Evolutionary conservation across 2,888 invertebrate species (phyloP).

Genomic region (Scaptomyza caliginosa): DNA sequence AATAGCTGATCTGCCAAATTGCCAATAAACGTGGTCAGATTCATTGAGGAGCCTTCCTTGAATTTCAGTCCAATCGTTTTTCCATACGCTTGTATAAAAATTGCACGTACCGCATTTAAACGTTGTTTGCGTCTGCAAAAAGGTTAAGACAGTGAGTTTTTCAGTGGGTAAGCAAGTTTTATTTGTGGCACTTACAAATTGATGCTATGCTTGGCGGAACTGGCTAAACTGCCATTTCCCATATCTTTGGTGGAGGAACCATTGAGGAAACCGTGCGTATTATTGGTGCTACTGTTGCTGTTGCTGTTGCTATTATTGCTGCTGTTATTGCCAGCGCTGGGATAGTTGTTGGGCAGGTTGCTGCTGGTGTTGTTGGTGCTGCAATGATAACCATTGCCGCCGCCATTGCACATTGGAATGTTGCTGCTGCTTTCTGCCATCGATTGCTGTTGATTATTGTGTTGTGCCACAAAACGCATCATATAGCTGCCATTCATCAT

Average conservation of each 20-base stretch:
- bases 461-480: slow-evolving; percentile 66
- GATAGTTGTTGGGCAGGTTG: slow-evolving; percentile 29
- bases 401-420: slow-evolving; percentile 69
- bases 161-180: background rate
- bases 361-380: slow-evolving; percentile 32
- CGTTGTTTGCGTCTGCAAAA: slow-evolving; percentile 78
- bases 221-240: slow-evolving; percentile 36
- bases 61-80: slow-evolving; percentile 82
- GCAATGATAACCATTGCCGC: slow-evolving; percentile 70
- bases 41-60: slow-evolving; percentile 81
- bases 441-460: slow-evolving; percentile 14
- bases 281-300: slow-evolving; percentile 43
- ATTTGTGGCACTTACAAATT: slow-evolving; percentile 55
- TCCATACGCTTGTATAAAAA: slow-evolving; percentile 81
- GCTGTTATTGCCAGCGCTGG: slow-evolving; percentile 21
- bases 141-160: background rate
- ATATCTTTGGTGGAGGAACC: slow-evolving; percentile 69
- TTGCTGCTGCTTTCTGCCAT: slow-evolving; percentile 39
- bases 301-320: slow-evolving; percentile 42
- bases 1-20: slow-evolving; percentile 77
- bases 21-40: slow-evolving; percentile 78
- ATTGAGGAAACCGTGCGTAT: slow-evolving; percentile 70
- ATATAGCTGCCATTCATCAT: slow-evolving; percentile 79
- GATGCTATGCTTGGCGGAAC: slow-evolving; percentile 56
- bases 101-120: slow-evolving; percentile 79